Evolutionary conservation across 2,888 invertebrate species (phyloP).

Genomic region (Teinopalpus imperialis): DNA sequence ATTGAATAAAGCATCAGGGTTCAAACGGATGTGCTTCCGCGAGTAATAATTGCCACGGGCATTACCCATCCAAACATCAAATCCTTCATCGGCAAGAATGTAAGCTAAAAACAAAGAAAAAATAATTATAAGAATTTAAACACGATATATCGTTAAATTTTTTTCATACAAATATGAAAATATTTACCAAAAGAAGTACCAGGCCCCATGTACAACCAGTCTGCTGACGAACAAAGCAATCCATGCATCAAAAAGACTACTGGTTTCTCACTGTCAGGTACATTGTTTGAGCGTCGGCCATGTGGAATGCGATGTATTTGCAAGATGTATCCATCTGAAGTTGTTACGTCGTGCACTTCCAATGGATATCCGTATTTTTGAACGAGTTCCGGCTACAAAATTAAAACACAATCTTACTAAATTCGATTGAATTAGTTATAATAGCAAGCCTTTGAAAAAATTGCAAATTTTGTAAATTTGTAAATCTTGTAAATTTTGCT

Average conservation of each 20-base stretch:
- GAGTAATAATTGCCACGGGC: constrained; percentile 87
- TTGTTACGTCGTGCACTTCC: constrained; percentile 84
- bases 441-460: too few relatives aligned
- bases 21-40: constrained; percentile 42
- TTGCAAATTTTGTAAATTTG: too few relatives aligned
- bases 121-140: constrained; percentile 9
- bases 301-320: constrained; percentile 87
- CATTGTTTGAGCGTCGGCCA: constrained; percentile 62
- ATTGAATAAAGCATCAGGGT: constrained; percentile 41
- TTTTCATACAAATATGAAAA: too few relatives aligned
- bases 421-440: too few relatives aligned
- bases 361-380: constrained; percentile 83
- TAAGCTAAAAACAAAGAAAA: constrained; percentile 46
- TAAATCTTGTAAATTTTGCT: too few relatives aligned
- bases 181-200: constrained; percentile 84
- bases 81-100: constrained; percentile 83
- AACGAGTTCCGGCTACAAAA: constrained; percentile 75
- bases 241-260: constrained; percentile 87
- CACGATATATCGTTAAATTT: background rate
- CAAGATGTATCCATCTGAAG: constrained; percentile 90
- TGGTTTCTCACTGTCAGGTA: constrained; percentile 65
- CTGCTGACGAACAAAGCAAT: constrained; percentile 86
- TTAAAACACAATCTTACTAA: too few relatives aligned
- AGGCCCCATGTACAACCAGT: constrained; percentile 88
- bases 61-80: constrained; percentile 91